Evolutionary conservation across 2,888 invertebrate species (phyloP).

Genomic region (Drosophila austrosaltans): DNA sequence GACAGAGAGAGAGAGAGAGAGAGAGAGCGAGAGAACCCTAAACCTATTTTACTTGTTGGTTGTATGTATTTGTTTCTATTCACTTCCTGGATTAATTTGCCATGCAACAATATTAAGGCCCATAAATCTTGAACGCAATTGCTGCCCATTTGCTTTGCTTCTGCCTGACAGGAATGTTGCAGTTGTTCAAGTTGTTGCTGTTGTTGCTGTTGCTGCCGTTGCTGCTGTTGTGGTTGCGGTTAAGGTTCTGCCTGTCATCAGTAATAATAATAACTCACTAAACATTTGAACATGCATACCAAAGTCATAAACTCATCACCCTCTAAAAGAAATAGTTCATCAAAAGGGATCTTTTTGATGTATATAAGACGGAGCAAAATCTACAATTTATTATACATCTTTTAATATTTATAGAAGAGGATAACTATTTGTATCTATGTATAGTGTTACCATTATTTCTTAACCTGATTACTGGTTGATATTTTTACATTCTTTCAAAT

Average conservation of each 20-base stretch:
- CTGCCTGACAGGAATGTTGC: slow-evolving; percentile 3
- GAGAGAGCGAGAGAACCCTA: neutral
- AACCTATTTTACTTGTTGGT: neutral
- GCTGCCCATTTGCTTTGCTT: slow-evolving; percentile 13
- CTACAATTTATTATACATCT: neutral
- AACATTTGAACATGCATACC: neutral
- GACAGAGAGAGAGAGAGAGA: neutral
- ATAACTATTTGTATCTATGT: neutral
- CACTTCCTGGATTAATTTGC: slow-evolving; percentile 65
- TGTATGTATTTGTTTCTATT: slow-evolving; percentile 5
- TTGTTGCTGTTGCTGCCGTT: slow-evolving; percentile 22
- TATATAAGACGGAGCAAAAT: neutral
- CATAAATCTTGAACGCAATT: slow-evolving; percentile 48
- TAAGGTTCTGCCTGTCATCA: slow-evolving; percentile 20
- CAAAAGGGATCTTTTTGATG: neutral
- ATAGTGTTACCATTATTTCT: neutral
- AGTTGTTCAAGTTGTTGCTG: slow-evolving; percentile 3
- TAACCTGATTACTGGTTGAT: neutral
- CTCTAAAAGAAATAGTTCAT: neutral
- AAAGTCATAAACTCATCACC: neutral
- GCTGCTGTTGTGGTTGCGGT: slow-evolving; percentile 21
- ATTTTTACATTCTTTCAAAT: slow-evolving; percentile 8
- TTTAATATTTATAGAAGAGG: too few species aligned
- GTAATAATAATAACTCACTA: slow-evolving; percentile 2
- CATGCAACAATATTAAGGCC: slow-evolving; percentile 44